phyloP scores from a whole-genome alignment of 2,113 vertebrate species.

The Hippocampus mohnikei region DNA sequence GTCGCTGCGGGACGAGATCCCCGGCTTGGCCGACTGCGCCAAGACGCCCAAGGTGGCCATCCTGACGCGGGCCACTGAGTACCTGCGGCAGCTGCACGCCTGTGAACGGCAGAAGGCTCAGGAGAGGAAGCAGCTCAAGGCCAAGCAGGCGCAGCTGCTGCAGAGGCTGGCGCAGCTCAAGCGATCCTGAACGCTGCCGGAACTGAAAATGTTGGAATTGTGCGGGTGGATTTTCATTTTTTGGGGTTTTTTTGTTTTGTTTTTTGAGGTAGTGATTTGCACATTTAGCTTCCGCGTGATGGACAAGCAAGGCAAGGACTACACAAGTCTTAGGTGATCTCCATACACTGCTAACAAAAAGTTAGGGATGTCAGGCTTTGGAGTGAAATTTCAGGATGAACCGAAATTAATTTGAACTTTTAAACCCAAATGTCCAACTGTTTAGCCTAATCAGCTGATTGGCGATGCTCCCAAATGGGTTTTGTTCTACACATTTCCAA shows the following conservation, averaged over 20 bases:
- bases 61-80: constrained; percentile 87
- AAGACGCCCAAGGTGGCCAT: constrained; percentile 95
- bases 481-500: background rate
- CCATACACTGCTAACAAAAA: background rate
- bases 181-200: constrained; percentile 71
- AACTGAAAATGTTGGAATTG: constrained; percentile 39
- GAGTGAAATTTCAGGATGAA: background rate
- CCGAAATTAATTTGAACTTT: background rate
- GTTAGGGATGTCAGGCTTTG: background rate
- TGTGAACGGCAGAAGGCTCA: constrained; percentile 80
- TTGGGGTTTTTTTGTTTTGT: constrained; percentile 29
- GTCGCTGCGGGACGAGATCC: constrained; percentile 88
- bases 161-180: constrained; percentile 84
- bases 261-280: constrained; percentile 67
- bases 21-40: constrained; percentile 83
- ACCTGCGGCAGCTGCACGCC: constrained; percentile 81
- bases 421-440: background rate
- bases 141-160: constrained; percentile 81
- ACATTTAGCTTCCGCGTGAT: constrained; percentile 67
- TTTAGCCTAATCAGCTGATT: background rate
- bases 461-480: background rate
- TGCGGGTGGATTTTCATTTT: constrained; percentile 47
- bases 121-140: constrained; percentile 84
- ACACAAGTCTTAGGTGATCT: constrained; percentile 26
- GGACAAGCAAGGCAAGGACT: constrained; percentile 35